Percentiles rank a stretch among this genome's conserved stretches.
Conservation (phyloP, 1,140 invertebrate species). For the Orussus abietinus region DNA sequence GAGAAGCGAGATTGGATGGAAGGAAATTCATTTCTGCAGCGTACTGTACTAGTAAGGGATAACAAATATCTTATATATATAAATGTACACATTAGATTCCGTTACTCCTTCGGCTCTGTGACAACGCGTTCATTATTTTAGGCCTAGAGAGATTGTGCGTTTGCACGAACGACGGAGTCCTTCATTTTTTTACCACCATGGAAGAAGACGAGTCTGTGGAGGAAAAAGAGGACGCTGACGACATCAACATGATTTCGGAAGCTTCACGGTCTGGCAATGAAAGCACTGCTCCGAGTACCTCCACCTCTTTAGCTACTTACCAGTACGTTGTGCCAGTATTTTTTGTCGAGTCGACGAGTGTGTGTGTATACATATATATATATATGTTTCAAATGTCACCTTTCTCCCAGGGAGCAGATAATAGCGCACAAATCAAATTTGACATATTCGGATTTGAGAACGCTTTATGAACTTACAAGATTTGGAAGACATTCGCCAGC, state of each 20-base stretch:
- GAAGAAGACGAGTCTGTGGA: slow-evolving; percentile 66
- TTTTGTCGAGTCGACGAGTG: not conserved
- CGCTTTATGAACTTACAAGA: slow-evolving; percentile 62
- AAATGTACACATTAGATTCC: too few species aligned
- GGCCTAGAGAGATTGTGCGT: slow-evolving; percentile 80
- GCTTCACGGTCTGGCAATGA: slow-evolving; percentile 23
- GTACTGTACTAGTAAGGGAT: slow-evolving; percentile 72
- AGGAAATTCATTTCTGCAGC: slow-evolving; percentile 69
- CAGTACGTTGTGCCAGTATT: slow-evolving; percentile 28
- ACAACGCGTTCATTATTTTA: slow-evolving; percentile 30
- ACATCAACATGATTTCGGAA: slow-evolving; percentile 52
- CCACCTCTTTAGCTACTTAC: slow-evolving; percentile 34
- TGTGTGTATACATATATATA: not conserved
- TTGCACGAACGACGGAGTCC: slow-evolving; percentile 70
- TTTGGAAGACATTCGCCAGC: slow-evolving; percentile 61
- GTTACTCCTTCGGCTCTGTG: too few species aligned
- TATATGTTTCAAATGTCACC: too few species aligned
- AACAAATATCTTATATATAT: slow-evolving; percentile 20
- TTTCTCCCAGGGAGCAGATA: slow-evolving; percentile 43
- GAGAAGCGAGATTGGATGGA: slow-evolving; percentile 62
- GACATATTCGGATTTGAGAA: slow-evolving; percentile 54
- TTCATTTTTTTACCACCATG: slow-evolving; percentile 78
- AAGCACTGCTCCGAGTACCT: slow-evolving; percentile 40
- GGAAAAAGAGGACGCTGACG: slow-evolving; percentile 66
- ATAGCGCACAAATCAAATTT: slow-evolving; percentile 58